These are phyloP conservation scores for Paratrypauchen microcephalus DNA, from an alignment of 2,797 vertebrate species.

Conservation along the genomic window DNA sequence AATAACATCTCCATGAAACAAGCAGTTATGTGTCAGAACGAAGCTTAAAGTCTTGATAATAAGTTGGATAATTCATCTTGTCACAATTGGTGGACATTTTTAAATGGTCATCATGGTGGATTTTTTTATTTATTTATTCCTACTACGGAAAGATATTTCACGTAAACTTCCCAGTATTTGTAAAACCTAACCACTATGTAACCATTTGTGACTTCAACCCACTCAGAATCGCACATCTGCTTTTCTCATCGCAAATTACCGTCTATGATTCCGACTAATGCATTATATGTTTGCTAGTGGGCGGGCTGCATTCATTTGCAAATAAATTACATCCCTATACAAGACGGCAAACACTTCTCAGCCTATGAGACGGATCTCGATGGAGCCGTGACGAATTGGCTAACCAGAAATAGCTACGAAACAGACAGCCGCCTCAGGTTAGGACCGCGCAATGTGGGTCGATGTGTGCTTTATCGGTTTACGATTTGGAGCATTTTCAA, in stretches of 20 bases:
- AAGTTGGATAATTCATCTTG: too few relatives aligned
- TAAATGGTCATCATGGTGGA: too few relatives aligned
- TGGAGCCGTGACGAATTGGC: slow-evolving; percentile 12
- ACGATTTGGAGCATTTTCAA: slow-evolving; percentile 5
- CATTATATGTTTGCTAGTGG: not conserved
- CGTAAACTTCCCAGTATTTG: too few relatives aligned
- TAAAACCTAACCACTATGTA: too few relatives aligned
- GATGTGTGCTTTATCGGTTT: slow-evolving; percentile 24
- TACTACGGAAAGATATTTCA: too few relatives aligned
- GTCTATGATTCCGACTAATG: not conserved
- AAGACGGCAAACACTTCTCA: not conserved
- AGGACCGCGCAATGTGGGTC: slow-evolving; percentile 27
- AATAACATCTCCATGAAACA: too few relatives aligned
- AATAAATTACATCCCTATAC: not conserved
- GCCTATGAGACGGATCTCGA: not conserved
- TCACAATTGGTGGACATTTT: too few relatives aligned
- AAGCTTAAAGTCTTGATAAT: too few relatives aligned
- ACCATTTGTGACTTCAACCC: not conserved
- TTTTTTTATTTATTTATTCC: too few relatives aligned
- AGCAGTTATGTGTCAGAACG: too few relatives aligned
- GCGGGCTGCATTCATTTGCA: not conserved
- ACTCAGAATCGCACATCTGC: not conserved
- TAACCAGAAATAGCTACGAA: slow-evolving; percentile 27
- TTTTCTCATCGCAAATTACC: not conserved
- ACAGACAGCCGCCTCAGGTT: slow-evolving; percentile 32